Conservation (phyloP, 2,888 invertebrate species). For the Drosophila meridionalis region DNA sequence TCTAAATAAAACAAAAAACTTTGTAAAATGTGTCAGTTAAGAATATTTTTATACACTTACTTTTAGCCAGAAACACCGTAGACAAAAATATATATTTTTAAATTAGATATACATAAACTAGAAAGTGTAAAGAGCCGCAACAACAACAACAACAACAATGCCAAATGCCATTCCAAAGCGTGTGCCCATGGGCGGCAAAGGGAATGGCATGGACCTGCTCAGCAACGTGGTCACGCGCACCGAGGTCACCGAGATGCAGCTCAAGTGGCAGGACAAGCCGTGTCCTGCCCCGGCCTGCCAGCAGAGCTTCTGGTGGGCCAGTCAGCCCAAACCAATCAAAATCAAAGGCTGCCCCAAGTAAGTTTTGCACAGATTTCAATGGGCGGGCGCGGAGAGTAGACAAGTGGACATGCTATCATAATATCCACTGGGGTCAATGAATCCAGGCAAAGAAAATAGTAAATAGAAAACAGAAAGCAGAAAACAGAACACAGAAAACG, state of each 20-base stretch:
- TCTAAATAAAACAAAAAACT: neutral
- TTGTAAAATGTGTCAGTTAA: slow-evolving; percentile 62
- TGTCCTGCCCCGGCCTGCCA: slow-evolving; percentile 82
- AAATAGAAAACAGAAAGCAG: slow-evolving; percentile 40
- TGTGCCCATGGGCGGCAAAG: slow-evolving; percentile 54
- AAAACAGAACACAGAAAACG: slow-evolving; percentile 46
- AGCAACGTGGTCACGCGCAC: slow-evolving; percentile 61
- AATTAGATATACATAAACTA: slow-evolving; percentile 45
- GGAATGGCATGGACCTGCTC: slow-evolving; percentile 57
- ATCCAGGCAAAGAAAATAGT: slow-evolving; percentile 34
- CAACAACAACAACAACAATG: slow-evolving; percentile 72
- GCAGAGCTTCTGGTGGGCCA: slow-evolving; percentile 84
- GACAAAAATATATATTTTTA: slow-evolving; percentile 26
- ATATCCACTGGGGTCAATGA: slow-evolving; percentile 64
- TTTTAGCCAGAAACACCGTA: slow-evolving; percentile 33
- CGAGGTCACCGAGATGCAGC: slow-evolving; percentile 81
- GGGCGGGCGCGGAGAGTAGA: neutral
- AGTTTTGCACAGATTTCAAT: slow-evolving; percentile 53
- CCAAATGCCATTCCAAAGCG: slow-evolving; percentile 79
- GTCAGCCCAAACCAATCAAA: slow-evolving; percentile 83
- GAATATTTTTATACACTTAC: slow-evolving; percentile 50
- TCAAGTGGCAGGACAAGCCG: slow-evolving; percentile 77
- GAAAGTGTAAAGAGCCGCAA: slow-evolving; percentile 13
- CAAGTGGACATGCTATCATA: neutral
- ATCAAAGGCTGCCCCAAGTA: slow-evolving; percentile 81